Evolutionary conservation across 2,888 invertebrate genomes (phyloP), one percentile per base, ranked within the genome.

Genomic region (Xanthorhoe spadicearia): DNA sequence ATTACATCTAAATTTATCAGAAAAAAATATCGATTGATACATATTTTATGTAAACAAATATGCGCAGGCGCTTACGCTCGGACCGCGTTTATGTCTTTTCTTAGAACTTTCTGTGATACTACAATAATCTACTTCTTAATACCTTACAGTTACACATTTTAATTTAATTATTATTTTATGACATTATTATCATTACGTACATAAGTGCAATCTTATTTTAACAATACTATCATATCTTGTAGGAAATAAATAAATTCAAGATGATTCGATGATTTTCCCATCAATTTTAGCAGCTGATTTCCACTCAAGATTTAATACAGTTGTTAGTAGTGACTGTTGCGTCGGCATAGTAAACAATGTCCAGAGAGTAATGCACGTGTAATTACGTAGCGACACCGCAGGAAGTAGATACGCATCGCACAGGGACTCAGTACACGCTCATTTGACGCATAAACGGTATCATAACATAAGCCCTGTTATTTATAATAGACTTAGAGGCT

Each of bases 331-430:
- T 32, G 32, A 32, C 32, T 32, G 32, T 32, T 32, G 32, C 32
- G 38, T 43, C 13, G 13, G 1, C 10, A 38, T 38, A 38, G 32
- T 38, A 38, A 38, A 38, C 13, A 38, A 38, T 13, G 61, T 63
- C 35, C 62, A 77, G 77, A 84, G 81, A 81, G 84, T 86, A 88
- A 86, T 84, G 89, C 86, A 89, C 90, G 85, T 88, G 88, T 87
- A 90, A 90, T 91, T 85, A 88, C 76, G 78, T 76, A 56, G 77
- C 78, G 82, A 80, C 81, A 82, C 78, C 77, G 81, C 83, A 88
- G 90, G 90, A 90, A 86, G 77, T 79, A 79, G 90, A 90, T 90
- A 87, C 46, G 46, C 74, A 90, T 90, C 90, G 80, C 82, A 82
- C 71, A 51, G 77, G 79, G 77, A 68, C 77, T 68, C 10, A 43